phyloP scores from a whole-genome alignment of 2,797 vertebrate genomes.

The Menidia menidia region DNA sequence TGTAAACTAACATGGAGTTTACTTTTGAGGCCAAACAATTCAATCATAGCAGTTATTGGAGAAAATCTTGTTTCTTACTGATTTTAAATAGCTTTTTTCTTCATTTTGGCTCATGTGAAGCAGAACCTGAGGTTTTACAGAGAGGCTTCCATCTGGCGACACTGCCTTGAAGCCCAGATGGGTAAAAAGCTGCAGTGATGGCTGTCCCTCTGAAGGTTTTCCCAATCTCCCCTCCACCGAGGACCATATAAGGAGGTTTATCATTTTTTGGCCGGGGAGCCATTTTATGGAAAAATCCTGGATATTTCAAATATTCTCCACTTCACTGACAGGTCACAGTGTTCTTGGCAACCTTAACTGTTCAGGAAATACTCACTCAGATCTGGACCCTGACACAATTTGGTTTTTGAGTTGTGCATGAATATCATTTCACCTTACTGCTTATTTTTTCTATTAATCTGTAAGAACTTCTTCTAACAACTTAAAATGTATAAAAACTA shows the following conservation, averaged over 20 bases:
- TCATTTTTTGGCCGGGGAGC: background rate
- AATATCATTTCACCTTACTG: too few species aligned
- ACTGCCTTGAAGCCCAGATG: conserved; percentile 4
- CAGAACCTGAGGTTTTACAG: background rate
- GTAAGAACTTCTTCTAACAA: too few species aligned
- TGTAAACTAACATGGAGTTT: background rate
- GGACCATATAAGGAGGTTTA: background rate
- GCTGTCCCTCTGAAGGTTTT: background rate
- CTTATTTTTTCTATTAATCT: too few species aligned
- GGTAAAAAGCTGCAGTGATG: background rate
- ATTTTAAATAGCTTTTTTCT: background rate
- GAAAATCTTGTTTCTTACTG: background rate
- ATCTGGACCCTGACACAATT: background rate
- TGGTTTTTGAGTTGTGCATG: too few species aligned
- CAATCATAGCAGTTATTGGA: background rate
- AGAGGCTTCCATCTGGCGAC: background rate
- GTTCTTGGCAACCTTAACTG: too few species aligned
- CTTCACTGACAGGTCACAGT: too few species aligned
- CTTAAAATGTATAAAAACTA: too few species aligned
- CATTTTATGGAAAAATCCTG: background rate
- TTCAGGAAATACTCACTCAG: background rate
- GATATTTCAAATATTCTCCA: too few species aligned
- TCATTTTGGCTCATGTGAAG: background rate
- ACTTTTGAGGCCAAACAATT: background rate
- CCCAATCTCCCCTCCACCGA: background rate